Conservation (phyloP, 1,140 invertebrate genomes). For the Pseudachorutes palmiensis region DNA sequence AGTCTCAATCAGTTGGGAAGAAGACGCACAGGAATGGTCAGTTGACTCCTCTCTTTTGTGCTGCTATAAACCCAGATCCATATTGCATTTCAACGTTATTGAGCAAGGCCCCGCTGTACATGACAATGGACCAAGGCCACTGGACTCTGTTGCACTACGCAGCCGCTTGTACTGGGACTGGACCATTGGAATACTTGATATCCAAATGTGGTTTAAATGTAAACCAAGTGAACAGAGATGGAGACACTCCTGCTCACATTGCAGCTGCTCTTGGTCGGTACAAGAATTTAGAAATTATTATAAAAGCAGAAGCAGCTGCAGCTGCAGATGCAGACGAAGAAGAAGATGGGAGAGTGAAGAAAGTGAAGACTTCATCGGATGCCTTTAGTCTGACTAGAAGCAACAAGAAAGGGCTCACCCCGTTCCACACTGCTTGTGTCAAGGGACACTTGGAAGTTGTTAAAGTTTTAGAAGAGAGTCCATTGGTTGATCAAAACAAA, state of each 20-base stretch:
- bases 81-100: conserved; percentile 44
- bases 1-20: conserved; percentile 45
- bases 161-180: conserved; percentile 46
- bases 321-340: conserved; percentile 1
- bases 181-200: conserved; percentile 46
- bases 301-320: conserved; percentile 36
- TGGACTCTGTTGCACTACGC: conserved; percentile 50
- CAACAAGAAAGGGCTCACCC: conserved; percentile 44
- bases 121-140: conserved; percentile 44
- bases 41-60: conserved; percentile 50
- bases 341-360: conserved; percentile 11
- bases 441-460: conserved; percentile 45
- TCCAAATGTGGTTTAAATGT: conserved; percentile 37
- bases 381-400: conserved; percentile 13
- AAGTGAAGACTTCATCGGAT: too few species aligned
- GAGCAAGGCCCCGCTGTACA: conserved; percentile 44
- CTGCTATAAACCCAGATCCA: conserved; percentile 50
- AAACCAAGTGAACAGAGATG: conserved; percentile 40
- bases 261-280: conserved; percentile 45
- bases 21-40: conserved; percentile 40
- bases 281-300: conserved; percentile 46
- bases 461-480: conserved; percentile 43
- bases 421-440: conserved; percentile 47
- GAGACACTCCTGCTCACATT: conserved; percentile 46
- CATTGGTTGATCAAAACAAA: conserved; percentile 43